A percentile compares a stretch with the other conserved stretches of the same genome.
These are phyloP conservation scores for Teleopsis dalmanni DNA, from an alignment of 1,140 invertebrate species.

Conservation along the genomic window DNA sequence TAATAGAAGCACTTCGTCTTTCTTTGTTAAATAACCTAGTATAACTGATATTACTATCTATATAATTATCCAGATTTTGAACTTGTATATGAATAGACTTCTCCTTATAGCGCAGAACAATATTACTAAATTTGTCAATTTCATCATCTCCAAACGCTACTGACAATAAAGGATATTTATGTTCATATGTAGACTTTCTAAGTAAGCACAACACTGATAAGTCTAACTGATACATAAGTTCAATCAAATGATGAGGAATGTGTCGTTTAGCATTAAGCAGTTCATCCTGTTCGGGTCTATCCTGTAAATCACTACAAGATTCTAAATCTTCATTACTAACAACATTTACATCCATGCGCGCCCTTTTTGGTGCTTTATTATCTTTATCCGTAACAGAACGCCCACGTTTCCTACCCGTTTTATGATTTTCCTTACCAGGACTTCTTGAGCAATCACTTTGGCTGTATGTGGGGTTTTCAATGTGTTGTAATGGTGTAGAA, in stretches of 20 bases:
- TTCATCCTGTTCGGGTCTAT: not conserved
- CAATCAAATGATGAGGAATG: constrained; percentile 1
- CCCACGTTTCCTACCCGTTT: not conserved
- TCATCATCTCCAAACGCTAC: no score
- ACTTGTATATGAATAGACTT: no score
- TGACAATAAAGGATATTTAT: not conserved
- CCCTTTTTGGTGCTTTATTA: not conserved
- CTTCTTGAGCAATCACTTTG: not conserved
- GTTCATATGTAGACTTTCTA: not conserved
- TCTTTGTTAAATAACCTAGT: no score
- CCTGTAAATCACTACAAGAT: not conserved
- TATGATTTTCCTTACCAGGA: not conserved
- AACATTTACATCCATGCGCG: not conserved
- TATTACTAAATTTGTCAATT: no score
- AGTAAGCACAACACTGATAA: no score
- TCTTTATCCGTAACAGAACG: not conserved
- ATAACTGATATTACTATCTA: no score
- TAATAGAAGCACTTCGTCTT: no score
- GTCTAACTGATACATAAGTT: no score
- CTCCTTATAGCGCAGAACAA: no score
- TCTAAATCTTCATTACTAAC: not conserved
- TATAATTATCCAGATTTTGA: no score
- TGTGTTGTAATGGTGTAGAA: no score
- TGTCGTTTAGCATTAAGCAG: not conserved
- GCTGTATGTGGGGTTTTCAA: no score